phyloP scores from a whole-genome alignment of 2,113 vertebrate species.

The Chunga burmeisteri region DNA sequence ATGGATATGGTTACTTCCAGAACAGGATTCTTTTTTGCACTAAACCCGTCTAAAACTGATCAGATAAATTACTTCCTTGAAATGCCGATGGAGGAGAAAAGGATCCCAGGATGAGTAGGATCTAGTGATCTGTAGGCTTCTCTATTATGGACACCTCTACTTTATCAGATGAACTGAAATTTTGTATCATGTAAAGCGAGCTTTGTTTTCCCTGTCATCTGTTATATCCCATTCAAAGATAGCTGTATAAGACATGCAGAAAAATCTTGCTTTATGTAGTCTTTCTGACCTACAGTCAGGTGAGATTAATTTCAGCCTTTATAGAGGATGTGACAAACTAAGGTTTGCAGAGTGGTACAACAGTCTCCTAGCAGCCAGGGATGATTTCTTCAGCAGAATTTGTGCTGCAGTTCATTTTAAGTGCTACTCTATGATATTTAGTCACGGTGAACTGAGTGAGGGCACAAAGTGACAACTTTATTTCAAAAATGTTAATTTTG shows the following conservation, averaged over 20 bases:
- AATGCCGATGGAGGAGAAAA: neutral
- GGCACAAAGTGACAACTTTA: neutral
- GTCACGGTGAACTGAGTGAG: neutral
- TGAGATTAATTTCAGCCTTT: neutral
- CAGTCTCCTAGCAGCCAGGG: neutral
- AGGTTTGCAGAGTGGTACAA: neutral
- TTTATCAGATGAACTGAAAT: neutral
- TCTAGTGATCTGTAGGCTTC: neutral
- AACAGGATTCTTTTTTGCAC: neutral
- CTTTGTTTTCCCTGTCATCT: neutral
- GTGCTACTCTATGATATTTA: neutral
- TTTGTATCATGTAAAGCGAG: neutral
- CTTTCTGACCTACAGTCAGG: neutral
- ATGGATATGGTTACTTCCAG: neutral
- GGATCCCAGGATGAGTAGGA: neutral
- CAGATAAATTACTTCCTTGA: neutral
- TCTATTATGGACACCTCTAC: neutral
- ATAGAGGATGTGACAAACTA: neutral
- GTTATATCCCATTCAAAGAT: neutral
- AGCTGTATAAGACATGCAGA: neutral
- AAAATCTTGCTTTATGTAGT: neutral
- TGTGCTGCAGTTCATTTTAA: neutral
- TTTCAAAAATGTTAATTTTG: neutral
- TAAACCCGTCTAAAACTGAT: neutral
- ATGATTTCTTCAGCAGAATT: neutral